Percentiles rank a stretch among this genome's conserved stretches.
These are phyloP conservation scores for Notodonta dromedarius DNA, from an alignment of 2,888 invertebrate genomes.

Conservation along the genomic window DNA sequence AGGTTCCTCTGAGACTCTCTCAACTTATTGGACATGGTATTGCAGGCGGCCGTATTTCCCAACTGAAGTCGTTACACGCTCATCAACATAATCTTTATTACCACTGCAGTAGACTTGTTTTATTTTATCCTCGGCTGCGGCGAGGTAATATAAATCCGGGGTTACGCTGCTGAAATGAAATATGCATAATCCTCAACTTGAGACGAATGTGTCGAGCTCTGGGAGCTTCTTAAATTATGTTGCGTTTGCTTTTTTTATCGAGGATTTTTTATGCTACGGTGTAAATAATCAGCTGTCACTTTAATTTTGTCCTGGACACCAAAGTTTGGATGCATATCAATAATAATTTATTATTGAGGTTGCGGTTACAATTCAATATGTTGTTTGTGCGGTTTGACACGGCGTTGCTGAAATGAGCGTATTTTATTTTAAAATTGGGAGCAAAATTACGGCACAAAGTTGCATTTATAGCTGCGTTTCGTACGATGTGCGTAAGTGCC, in stretches of 20 bases:
- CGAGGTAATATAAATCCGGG: constrained; percentile 2
- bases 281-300: background rate
- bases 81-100: constrained; percentile 6
- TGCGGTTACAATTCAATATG: background rate
- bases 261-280: background rate
- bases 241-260: background rate
- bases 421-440: no score
- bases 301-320: background rate
- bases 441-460: no score
- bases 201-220: constrained; percentile 1
- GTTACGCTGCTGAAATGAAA: background rate
- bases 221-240: background rate
- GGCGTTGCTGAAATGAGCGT: background rate
- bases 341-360: background rate
- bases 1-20: no score
- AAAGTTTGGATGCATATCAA: background rate
- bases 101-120: background rate
- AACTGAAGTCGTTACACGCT: background rate
- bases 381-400: constrained; percentile 2
- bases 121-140: constrained; percentile 1
- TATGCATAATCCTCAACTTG: constrained; percentile 4
- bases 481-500: no score
- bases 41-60: constrained; percentile 43
- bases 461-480: no score
- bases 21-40: constrained; percentile 78